Evolutionary conservation across 1,140 invertebrate species (phyloP).

Genomic region (Tribolium madens): DNA sequence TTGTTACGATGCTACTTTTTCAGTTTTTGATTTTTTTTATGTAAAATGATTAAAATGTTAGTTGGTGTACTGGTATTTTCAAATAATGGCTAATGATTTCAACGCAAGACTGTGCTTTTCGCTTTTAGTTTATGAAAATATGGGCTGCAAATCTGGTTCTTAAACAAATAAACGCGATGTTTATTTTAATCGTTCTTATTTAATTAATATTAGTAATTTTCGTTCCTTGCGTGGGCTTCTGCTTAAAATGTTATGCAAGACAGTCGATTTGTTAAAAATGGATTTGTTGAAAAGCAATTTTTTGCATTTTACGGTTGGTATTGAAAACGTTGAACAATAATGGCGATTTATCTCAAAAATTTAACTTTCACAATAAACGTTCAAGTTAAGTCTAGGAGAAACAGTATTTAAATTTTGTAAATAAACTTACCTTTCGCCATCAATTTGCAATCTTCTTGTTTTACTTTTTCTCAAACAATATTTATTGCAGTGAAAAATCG

Average conservation of each 20-base stretch:
- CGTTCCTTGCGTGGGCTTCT: too few species aligned
- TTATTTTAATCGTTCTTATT: not conserved
- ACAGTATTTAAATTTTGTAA: not conserved
- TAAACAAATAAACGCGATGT: too few species aligned
- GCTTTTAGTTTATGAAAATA: too few species aligned
- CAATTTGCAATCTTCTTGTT: not conserved
- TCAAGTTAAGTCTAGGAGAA: not conserved
- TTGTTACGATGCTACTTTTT: too few species aligned
- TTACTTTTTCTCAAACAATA: not conserved
- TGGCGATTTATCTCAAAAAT: constrained; percentile 31
- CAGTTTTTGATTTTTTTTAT: not conserved
- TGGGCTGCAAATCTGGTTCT: too few species aligned
- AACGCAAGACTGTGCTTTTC: not conserved
- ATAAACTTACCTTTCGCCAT: constrained; percentile 7
- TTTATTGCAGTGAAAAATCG: not conserved
- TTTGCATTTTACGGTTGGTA: constrained; percentile 1
- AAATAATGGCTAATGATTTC: constrained; percentile 8
- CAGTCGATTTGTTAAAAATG: too few species aligned
- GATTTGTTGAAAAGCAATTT: not conserved
- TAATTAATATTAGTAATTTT: too few species aligned
- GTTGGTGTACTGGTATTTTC: not conserved
- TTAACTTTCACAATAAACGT: constrained; percentile 16
- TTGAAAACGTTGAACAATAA: not conserved
- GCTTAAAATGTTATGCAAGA: too few species aligned
- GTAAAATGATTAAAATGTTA: too few species aligned